Percentiles rank a stretch among this genome's conserved stretches.
These are phyloP conservation scores for Exaiptasia diaphana DNA, from an alignment of 64 coral and sea anemone genomes.

Conservation along the genomic window DNA sequence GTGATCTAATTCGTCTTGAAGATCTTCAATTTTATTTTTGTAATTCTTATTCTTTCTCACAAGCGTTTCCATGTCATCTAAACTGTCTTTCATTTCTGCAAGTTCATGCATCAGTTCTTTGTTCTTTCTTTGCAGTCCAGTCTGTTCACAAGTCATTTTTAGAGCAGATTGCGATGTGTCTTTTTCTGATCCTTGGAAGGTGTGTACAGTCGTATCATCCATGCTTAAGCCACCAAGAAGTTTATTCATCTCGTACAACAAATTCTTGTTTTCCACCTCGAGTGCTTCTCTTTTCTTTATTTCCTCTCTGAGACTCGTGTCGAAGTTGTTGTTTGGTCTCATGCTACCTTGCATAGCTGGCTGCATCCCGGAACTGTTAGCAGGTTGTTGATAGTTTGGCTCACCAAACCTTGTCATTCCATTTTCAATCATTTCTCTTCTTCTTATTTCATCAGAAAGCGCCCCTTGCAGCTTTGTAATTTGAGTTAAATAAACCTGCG, in stretches of 20 bases:
- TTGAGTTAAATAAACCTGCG: constrained; percentile 69
- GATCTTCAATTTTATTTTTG: constrained; percentile 67
- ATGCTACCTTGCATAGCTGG: background rate
- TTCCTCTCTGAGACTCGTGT: constrained; percentile 44
- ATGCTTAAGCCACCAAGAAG: constrained; percentile 2
- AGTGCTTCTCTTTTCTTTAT: constrained; percentile 64
- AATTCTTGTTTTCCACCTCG: constrained; percentile 83
- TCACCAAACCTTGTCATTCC: background rate
- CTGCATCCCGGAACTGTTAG: background rate
- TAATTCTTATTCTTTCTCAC: constrained; percentile 64
- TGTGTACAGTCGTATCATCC: background rate
- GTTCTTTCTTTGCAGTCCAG: constrained; percentile 9
- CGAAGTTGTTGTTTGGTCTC: background rate
- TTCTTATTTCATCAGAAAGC: constrained; percentile 62
- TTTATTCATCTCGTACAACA: constrained; percentile 81
- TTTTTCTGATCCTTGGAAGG: background rate
- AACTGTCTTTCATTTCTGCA: constrained; percentile 58
- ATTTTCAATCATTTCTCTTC: constrained; percentile 41
- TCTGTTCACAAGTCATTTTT: background rate
- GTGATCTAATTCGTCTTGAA: constrained; percentile 71
- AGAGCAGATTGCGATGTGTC: background rate
- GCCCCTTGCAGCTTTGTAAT: constrained; percentile 78
- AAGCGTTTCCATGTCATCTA: constrained; percentile 58
- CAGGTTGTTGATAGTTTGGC: background rate
- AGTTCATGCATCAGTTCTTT: constrained; percentile 60